These are phyloP conservation scores for Fundulus diaphanus DNA, from an alignment of 2,797 vertebrate species.

Conservation along the genomic window DNA sequence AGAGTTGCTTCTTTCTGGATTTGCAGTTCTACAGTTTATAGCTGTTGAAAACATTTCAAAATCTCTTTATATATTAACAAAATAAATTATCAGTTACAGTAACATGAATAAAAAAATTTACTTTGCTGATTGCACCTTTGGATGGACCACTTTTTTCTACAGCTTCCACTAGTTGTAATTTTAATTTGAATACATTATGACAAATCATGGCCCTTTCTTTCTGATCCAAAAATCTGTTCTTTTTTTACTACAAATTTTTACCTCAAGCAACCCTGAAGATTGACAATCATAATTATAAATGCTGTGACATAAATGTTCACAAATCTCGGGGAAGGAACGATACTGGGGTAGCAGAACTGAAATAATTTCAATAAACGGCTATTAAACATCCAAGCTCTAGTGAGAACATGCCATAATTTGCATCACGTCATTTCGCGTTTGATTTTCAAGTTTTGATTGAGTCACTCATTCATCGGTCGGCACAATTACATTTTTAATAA, in stretches of 20 bases:
- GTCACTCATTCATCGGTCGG: slow-evolving; percentile 55
- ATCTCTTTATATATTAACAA: too few species aligned
- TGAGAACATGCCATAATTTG: slow-evolving; percentile 40
- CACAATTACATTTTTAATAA: slow-evolving; percentile 73
- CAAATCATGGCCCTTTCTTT: not conserved
- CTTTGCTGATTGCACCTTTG: slow-evolving; percentile 16
- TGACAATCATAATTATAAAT: slow-evolving; percentile 8
- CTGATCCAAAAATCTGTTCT: not conserved
- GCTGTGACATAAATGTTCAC: slow-evolving; percentile 17
- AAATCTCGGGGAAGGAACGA: slow-evolving; percentile 11
- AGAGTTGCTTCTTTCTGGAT: too few species aligned
- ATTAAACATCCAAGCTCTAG: slow-evolving; percentile 4
- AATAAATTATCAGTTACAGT: not conserved
- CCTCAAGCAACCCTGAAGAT: not conserved
- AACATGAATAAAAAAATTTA: not conserved
- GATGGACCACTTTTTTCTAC: slow-evolving; percentile 15
- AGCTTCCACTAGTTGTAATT: slow-evolving; percentile 22
- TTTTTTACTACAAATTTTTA: slow-evolving; percentile 7
- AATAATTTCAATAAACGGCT: slow-evolving; percentile 20
- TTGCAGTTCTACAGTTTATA: too few species aligned
- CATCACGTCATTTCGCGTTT: slow-evolving; percentile 49
- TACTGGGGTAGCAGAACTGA: slow-evolving; percentile 5
- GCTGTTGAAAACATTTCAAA: too few species aligned
- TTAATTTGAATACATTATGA: not conserved
- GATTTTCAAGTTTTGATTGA: slow-evolving; percentile 68